Percentiles rank a stretch among this genome's conserved stretches.
These are phyloP conservation scores for Standfussiana lucernea DNA, from an alignment of 2,888 invertebrate species.

Conservation along the genomic window DNA sequence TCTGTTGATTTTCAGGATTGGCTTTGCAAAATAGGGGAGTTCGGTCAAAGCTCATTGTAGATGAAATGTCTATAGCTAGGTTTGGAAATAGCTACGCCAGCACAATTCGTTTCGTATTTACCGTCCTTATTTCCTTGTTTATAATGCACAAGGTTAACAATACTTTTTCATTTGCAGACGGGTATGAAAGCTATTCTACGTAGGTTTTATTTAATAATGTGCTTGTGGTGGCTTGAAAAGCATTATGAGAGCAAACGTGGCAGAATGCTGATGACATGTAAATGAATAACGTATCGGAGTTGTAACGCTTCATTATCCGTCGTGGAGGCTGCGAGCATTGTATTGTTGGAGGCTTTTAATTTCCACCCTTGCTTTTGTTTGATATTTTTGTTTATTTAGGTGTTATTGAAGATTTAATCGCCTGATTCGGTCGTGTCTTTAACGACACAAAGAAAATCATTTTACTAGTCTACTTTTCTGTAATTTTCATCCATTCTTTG, in stretches of 20 bases:
- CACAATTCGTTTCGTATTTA: not conserved
- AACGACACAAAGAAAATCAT: not conserved
- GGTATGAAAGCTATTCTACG: not conserved
- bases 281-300: slow-evolving; percentile 57
- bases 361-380: slow-evolving; percentile 35
- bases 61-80: not conserved
- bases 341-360: slow-evolving; percentile 41
- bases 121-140: not conserved
- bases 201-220: slow-evolving; percentile 51
- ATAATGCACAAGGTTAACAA: not conserved
- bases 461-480: not conserved
- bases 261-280: slow-evolving; percentile 49
- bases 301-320: slow-evolving; percentile 56
- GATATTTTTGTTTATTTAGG: not conserved
- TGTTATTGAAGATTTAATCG: not conserved
- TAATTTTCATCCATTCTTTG: not conserved
- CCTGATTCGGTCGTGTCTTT: not conserved
- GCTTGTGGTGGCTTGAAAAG: slow-evolving; percentile 25
- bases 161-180: not conserved
- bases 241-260: slow-evolving; percentile 34
- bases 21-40: not conserved
- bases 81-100: not conserved
- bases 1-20: slow-evolving; percentile 7
- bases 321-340: slow-evolving; percentile 40
- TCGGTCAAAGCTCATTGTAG: not conserved